These are phyloP conservation scores for Platysternon megacephalum DNA, from an alignment of 2,113 vertebrate genomes.

Conservation along the genomic window DNA sequence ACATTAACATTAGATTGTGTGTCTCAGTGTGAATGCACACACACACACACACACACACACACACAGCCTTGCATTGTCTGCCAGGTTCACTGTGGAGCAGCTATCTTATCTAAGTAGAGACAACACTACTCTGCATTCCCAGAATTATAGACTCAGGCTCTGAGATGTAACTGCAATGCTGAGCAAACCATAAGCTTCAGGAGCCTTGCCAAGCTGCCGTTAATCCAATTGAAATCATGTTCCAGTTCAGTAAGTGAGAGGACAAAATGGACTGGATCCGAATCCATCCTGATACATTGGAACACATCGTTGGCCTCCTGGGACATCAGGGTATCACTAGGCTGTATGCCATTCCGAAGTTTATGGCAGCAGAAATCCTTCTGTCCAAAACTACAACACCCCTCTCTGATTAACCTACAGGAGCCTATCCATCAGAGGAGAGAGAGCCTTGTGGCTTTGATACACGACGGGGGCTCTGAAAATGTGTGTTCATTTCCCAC, in stretches of 20 bases:
- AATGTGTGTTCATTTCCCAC: background rate
- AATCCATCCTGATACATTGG: background rate
- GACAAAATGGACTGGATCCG: background rate
- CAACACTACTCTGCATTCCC: background rate
- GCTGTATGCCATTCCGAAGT: background rate
- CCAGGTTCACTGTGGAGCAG: background rate
- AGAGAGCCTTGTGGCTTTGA: background rate
- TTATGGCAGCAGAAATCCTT: background rate
- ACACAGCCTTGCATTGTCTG: background rate
- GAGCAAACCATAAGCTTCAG: background rate
- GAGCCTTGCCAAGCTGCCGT: background rate
- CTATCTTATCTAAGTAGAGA: background rate
- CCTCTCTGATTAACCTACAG: too few species aligned
- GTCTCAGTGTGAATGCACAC: too few species aligned
- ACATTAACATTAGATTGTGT: too few species aligned
- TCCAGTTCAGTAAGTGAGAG: background rate
- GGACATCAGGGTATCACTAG: too few species aligned
- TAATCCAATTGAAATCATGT: background rate
- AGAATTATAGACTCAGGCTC: background rate
- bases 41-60: background rate
- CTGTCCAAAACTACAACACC: too few species aligned
- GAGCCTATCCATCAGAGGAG: background rate
- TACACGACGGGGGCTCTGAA: background rate
- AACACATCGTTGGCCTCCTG: background rate
- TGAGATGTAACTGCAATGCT: background rate